Evolutionary conservation across 2,888 invertebrate genomes (phyloP).

Genomic region (Gastrophysa polygoni): DNA sequence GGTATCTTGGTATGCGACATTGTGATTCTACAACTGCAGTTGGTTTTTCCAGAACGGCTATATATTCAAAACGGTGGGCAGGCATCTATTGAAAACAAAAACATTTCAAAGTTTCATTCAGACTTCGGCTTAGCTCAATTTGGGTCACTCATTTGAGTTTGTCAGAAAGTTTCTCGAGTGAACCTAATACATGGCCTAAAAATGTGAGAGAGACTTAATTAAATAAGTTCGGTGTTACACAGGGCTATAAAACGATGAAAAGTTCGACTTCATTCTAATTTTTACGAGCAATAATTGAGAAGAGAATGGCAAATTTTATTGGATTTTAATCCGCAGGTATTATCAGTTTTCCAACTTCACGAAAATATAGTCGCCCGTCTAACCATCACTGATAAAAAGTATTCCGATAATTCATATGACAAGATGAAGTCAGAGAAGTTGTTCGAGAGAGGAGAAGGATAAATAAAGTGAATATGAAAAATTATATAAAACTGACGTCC

Average conservation of each 20-base stretch:
- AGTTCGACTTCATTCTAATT: conserved; percentile 20
- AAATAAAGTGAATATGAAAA: too few relatives aligned
- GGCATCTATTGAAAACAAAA: too few relatives aligned
- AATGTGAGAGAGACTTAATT: conserved; percentile 28
- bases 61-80: too few relatives aligned
- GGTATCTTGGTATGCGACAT: too few relatives aligned
- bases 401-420: too few relatives aligned
- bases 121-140: conserved; percentile 19
- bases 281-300: conserved; percentile 13
- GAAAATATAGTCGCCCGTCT: background rate
- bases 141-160: conserved; percentile 22
- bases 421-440: too few relatives aligned
- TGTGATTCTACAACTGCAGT: too few relatives aligned
- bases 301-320: conserved; percentile 13
- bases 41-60: too few relatives aligned
- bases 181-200: conserved; percentile 24
- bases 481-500: too few relatives aligned
- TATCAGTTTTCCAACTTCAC: background rate
- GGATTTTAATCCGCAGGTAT: conserved; percentile 17
- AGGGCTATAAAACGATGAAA: conserved; percentile 22
- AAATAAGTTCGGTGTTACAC: conserved; percentile 26
- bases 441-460: too few relatives aligned
- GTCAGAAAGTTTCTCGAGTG: conserved; percentile 26
- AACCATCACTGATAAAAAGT: too few relatives aligned
- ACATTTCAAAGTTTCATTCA: too few relatives aligned